Conservation (phyloP, 2,797 vertebrate species). For the Tokudaia muenninki region DNA sequence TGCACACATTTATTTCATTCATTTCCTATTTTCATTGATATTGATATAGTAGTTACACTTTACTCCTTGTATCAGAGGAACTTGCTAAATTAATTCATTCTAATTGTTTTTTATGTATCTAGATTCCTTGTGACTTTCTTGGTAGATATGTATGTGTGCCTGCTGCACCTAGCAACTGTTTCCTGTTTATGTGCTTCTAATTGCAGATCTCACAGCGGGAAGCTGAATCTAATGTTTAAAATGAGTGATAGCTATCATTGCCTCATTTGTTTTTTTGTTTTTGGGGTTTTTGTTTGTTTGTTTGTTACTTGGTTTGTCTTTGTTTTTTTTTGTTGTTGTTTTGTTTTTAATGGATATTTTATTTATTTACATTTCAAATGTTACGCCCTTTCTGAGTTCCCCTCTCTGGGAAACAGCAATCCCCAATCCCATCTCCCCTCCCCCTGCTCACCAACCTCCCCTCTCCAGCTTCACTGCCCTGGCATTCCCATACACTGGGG, state of each 20-base stretch:
- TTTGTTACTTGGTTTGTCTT: too few species aligned
- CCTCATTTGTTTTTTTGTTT: background rate
- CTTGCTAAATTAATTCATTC: background rate
- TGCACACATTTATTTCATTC: background rate
- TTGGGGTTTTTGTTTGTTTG: too few species aligned
- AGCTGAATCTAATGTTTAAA: background rate
- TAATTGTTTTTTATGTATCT: background rate
- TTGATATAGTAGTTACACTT: background rate
- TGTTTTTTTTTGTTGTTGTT: too few species aligned
- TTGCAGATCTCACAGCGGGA: background rate
- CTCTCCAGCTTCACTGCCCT: too few species aligned
- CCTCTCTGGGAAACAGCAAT: too few species aligned
- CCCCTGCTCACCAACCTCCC: too few species aligned
- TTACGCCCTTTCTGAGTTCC: too few species aligned
- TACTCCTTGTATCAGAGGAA: background rate
- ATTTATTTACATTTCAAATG: too few species aligned
- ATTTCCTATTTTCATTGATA: constrained; percentile 40
- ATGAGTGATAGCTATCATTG: background rate
- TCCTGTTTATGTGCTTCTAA: background rate
- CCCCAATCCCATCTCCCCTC: too few species aligned
- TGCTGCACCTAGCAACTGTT: background rate
- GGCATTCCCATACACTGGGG: too few species aligned
- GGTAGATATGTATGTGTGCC: background rate
- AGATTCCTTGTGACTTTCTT: background rate
- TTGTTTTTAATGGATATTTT: too few species aligned